These are phyloP conservation scores for Aporophyla lueneburgensis DNA, from an alignment of 2,888 invertebrate species.

Conservation along the genomic window DNA sequence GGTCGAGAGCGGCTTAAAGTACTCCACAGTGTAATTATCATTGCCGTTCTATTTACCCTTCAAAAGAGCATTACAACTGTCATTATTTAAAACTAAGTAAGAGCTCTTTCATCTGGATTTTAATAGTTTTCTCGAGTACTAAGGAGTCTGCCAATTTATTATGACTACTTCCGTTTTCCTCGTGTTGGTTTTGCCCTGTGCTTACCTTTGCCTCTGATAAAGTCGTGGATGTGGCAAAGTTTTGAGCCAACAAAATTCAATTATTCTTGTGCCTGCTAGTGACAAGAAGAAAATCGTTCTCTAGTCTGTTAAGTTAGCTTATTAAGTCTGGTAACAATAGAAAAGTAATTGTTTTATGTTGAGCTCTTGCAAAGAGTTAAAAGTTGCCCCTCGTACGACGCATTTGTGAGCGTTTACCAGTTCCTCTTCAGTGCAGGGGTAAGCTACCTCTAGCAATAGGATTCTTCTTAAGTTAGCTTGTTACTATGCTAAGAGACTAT, in stretches of 20 bases:
- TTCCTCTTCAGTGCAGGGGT: neutral
- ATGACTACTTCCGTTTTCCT: neutral
- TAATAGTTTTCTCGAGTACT: neutral
- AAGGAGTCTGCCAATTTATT: neutral
- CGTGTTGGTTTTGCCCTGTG: no score
- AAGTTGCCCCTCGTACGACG: neutral
- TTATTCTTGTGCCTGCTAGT: no score
- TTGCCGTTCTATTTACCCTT: conserved; percentile 36
- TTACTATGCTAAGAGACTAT: neutral
- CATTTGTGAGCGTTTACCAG: neutral
- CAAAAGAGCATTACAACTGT: conserved; percentile 26
- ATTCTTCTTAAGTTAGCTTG: neutral
- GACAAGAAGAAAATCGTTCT: no score
- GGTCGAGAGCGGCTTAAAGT: conserved; percentile 43
- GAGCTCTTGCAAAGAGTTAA: neutral
- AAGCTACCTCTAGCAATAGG: neutral
- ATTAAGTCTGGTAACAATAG: no score
- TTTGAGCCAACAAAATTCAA: no score
- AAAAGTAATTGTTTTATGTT: no score
- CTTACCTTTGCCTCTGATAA: no score
- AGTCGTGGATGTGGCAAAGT: no score
- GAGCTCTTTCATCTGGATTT: neutral
- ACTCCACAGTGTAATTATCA: conserved; percentile 37
- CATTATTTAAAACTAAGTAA: conserved; percentile 7
- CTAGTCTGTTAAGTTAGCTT: no score